Conservation (phyloP, 2,113 vertebrate genomes). For the Actenoides lindsayi region DNA sequence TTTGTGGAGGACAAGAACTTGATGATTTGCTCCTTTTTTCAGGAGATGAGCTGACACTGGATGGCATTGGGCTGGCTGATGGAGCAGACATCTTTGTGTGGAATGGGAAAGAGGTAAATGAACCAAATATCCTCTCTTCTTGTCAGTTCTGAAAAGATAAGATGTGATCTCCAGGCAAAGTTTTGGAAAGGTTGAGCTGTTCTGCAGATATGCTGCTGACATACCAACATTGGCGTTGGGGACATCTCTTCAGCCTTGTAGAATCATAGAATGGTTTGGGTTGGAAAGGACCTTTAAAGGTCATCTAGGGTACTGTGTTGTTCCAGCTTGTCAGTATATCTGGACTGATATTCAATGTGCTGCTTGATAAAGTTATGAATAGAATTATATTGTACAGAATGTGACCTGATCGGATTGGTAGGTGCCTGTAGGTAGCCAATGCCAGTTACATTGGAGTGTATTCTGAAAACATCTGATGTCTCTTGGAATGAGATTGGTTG, state of each 20-base stretch:
- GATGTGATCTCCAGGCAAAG: not conserved
- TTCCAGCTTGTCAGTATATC: not conserved
- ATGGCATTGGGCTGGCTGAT: conserved; percentile 77
- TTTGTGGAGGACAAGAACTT: not conserved
- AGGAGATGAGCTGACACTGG: conserved; percentile 85
- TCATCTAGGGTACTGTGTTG: not conserved
- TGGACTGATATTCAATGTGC: not conserved
- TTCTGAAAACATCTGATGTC: not conserved
- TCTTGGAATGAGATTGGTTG: not conserved
- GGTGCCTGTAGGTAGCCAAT: not conserved
- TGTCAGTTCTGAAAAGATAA: not conserved
- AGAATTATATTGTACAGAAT: not conserved
- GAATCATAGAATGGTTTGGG: too few relatives aligned
- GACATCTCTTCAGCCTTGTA: not conserved
- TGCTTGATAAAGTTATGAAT: not conserved
- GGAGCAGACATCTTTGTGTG: conserved; percentile 90
- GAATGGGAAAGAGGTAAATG: conserved; percentile 91
- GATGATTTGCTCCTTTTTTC: conserved; percentile 11
- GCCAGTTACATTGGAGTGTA: not conserved
- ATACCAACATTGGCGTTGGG: not conserved
- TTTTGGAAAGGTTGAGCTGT: not conserved
- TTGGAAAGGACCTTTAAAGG: too few relatives aligned
- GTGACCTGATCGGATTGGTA: not conserved
- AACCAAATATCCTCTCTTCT: not conserved
- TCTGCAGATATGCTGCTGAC: not conserved